Evolutionary conservation across 2,113 vertebrate species (phyloP), one percentile per base, ranked within the genome.

Genomic region (Megaleporinus macrocephalus): DNA sequence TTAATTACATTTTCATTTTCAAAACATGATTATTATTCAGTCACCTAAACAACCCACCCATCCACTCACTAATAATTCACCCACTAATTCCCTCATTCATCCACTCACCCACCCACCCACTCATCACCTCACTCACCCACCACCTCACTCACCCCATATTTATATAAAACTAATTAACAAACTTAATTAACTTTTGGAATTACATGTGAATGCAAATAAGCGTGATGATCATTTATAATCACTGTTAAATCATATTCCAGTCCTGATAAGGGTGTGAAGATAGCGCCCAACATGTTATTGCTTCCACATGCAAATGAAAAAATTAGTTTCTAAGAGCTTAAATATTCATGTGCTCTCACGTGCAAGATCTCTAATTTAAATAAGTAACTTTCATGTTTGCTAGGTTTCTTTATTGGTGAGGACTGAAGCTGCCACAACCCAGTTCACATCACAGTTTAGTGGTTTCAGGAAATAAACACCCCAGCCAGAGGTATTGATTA

Each of bases 401-500:
- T n/a, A 22, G 24, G 49, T 57, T 68, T 24, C 33, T 68, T 76
- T 69, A 63, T 24, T 76, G 27, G 20, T 76, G 30, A 59, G 72
- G 15, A 76, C 53, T 47, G 61, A 81, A 20, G 15, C 29, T 29
- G 12, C 14, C 18, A 14, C 6, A 26, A 5, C 12, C 55, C 29
- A 36, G n/a, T 41, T 47, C 41, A 14, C 55, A 18, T 2, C 49
- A 1, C 49, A 73, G 55, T 30, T 15, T 22, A 63, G 70, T 71
- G 36, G 51, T n/a, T 9, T 63, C 65, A 63, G 61, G 69, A 73
- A 62, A 33, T 80, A 44, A 73, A 73, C 13, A 80, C 63, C 55
- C 41, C 44, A 47, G 26, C 36, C 20, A 80, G 72, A 61, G 41
- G 78, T 29, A 73, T 72, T 73, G 78, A 68, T 81, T 24, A 75